These are phyloP conservation scores for Oncorhynchus clarkii DNA, from an alignment of 2,113 vertebrate genomes.

Conservation along the genomic window DNA sequence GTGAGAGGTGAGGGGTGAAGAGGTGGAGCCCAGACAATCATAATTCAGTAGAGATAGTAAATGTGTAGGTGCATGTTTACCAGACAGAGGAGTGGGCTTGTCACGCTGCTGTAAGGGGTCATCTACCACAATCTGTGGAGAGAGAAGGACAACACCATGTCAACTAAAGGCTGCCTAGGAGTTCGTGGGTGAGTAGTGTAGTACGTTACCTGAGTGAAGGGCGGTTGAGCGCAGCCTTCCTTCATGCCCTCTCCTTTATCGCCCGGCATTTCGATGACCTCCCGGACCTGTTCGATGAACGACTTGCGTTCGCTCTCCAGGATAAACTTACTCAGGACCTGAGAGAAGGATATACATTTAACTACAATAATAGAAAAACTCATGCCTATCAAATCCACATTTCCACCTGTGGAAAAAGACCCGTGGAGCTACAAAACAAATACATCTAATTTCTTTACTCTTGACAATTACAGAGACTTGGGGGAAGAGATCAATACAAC, in stretches of 20 bases:
- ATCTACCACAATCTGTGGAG: constrained; percentile 80
- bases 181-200: neutral
- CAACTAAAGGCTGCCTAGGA: neutral
- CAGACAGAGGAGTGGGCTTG: constrained; percentile 83
- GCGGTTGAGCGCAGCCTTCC: constrained; percentile 43
- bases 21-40: neutral
- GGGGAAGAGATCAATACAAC: neutral
- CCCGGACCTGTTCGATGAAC: constrained; percentile 93
- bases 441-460: neutral
- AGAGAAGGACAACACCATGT: neutral
- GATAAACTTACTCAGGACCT: constrained; percentile 97
- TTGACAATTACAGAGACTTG: neutral
- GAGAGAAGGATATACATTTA: constrained; percentile 3
- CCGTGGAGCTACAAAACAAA: no score
- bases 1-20: neutral
- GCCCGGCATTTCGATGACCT: constrained; percentile 96
- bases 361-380: neutral
- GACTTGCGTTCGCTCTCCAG: constrained; percentile 90
- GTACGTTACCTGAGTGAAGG: constrained; percentile 62
- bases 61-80: constrained; percentile 54
- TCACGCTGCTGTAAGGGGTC: constrained; percentile 85
- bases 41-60: neutral
- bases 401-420: no score
- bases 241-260: constrained; percentile 75
- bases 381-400: no score